Conservation (phyloP, 1,140 invertebrate species). For the Calephelis nemesis region DNA sequence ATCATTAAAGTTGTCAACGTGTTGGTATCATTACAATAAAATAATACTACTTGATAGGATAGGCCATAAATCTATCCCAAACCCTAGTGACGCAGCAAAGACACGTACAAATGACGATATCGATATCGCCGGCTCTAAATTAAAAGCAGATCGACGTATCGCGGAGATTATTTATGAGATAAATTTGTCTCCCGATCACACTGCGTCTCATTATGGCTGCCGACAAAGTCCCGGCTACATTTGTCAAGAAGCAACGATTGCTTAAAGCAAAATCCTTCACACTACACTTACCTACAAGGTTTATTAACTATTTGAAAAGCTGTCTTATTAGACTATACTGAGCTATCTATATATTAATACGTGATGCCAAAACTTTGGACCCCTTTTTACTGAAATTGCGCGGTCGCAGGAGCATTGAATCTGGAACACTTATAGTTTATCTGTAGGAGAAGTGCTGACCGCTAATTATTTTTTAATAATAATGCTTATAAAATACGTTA, state of each 20-base stretch:
- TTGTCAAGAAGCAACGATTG: conserved; percentile 55
- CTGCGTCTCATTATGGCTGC: conserved; percentile 61
- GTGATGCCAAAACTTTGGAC: too few species aligned
- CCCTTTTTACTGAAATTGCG: too few species aligned
- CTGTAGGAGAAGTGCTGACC: too few species aligned
- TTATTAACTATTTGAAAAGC: too few species aligned
- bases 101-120: conserved; percentile 58
- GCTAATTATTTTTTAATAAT: too few species aligned
- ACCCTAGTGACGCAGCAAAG: background rate
- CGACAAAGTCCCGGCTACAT: conserved; percentile 64
- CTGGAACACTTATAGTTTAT: too few species aligned
- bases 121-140: conserved; percentile 62
- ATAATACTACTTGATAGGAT: background rate
- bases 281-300: background rate
- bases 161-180: conserved; percentile 64
- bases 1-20: background rate
- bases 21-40: background rate
- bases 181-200: conserved; percentile 63
- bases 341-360: too few species aligned
- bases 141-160: conserved; percentile 65
- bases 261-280: conserved; percentile 56
- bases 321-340: too few species aligned
- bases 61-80: conserved; percentile 8
- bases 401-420: too few species aligned
- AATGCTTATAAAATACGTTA: too few species aligned